phyloP scores from a whole-genome alignment of 1,140 invertebrate genomes.

The Halyomorpha halys region DNA sequence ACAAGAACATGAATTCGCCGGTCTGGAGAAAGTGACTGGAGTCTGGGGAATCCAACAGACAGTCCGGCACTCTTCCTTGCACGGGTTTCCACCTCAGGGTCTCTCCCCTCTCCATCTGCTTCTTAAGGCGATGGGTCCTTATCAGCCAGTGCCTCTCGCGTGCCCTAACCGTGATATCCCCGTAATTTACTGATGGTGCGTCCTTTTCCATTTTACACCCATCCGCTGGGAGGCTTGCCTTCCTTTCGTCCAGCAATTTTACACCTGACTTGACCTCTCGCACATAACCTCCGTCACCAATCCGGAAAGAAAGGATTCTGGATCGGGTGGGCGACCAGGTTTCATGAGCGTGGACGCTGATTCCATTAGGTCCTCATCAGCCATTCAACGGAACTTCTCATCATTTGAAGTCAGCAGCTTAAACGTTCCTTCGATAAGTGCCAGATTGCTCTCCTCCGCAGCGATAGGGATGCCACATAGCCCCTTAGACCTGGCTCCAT shows the following conservation, averaged over 20 bases:
- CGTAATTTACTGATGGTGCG: neutral
- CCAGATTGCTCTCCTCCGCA: neutral
- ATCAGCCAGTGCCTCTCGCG: neutral
- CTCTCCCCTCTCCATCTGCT: no score
- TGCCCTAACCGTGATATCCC: neutral
- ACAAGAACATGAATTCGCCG: no score
- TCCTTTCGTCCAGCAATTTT: slow-evolving; percentile 1
- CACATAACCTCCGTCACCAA: neutral
- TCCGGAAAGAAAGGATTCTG: neutral
- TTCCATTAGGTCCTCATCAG: neutral
- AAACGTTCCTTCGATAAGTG: neutral
- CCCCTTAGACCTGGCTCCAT: no score
- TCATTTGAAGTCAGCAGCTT: neutral
- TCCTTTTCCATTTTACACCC: neutral
- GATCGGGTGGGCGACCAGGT: neutral
- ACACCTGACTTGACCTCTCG: neutral
- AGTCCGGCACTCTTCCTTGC: no score
- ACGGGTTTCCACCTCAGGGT: no score
- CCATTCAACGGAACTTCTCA: neutral
- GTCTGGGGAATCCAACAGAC: no score
- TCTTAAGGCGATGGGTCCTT: neutral
- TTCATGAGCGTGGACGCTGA: neutral
- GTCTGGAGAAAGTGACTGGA: no score
- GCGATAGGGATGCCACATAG: no score
- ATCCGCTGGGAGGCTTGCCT: neutral